A percentile compares a stretch with the other conserved stretches of the same genome.
Conservation (phyloP, 53 echinoderm and acorn worm genomes). For the Paracentrotus lividus region DNA sequence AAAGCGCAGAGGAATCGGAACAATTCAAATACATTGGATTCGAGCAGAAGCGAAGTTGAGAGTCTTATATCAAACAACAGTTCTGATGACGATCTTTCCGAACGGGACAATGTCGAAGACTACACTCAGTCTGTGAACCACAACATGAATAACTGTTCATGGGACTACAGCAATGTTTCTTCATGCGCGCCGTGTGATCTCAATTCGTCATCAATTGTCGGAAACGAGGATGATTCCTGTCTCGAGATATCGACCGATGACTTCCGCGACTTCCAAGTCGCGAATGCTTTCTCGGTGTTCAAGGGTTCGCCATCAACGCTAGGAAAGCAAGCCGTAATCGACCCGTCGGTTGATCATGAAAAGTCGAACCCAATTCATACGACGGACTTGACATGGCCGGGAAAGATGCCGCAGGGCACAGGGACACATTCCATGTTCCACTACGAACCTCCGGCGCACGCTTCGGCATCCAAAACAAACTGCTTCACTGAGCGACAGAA, state of each 20-base stretch:
- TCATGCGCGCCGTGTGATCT: background rate
- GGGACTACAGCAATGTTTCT: constrained; percentile 41
- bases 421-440: constrained; percentile 33
- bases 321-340: constrained; percentile 7
- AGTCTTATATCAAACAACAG: background rate
- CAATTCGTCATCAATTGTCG: constrained; percentile 52
- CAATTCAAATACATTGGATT: constrained; percentile 30
- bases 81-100: background rate
- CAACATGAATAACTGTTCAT: constrained; percentile 43
- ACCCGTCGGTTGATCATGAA: background rate
- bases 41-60: background rate
- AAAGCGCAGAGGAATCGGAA: constrained; percentile 20
- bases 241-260: constrained; percentile 60
- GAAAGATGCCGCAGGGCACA: background rate
- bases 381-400: background rate
- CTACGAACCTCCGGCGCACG: background rate
- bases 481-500: background rate
- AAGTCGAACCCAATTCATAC: background rate
- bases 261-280: constrained; percentile 49
- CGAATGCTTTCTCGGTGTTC: constrained; percentile 51
- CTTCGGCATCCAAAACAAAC: background rate
- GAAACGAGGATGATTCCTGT: constrained; percentile 48
- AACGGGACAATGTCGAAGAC: background rate
- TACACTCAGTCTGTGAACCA: background rate
- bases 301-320: constrained; percentile 5